These are phyloP conservation scores for Myotis planiceps DNA, from an alignment of 2,797 vertebrate genomes.

Conservation along the genomic window DNA sequence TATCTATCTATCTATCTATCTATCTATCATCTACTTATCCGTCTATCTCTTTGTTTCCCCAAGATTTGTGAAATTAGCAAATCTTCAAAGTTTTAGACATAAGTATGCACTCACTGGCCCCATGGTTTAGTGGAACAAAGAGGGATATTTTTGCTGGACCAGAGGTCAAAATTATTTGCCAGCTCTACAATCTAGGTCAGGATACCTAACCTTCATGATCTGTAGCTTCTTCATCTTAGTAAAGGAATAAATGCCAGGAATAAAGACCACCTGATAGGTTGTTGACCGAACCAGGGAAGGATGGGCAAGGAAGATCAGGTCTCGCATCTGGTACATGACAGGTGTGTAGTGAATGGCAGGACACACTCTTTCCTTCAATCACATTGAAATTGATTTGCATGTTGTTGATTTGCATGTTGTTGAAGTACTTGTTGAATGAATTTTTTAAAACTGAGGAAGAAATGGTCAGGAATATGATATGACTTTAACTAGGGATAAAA, in stretches of 20 bases:
- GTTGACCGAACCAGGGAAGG: too few species aligned
- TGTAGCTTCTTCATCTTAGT: not conserved
- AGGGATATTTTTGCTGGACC: not conserved
- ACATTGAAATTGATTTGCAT: not conserved
- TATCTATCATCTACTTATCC: too few species aligned
- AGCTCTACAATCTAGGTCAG: not conserved
- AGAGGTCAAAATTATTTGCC: not conserved
- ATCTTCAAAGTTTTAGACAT: not conserved
- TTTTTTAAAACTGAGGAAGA: not conserved
- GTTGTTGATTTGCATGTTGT: not conserved
- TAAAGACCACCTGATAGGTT: not conserved
- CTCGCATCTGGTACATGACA: not conserved
- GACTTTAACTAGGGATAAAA: not conserved
- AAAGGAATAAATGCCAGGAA: not conserved
- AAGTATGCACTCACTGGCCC: not conserved
- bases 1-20: not conserved
- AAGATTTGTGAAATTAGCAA: not conserved
- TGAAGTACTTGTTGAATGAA: not conserved
- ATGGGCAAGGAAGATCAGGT: not conserved
- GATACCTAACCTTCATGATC: not conserved
- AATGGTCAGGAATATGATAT: not conserved
- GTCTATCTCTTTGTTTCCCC: not conserved
- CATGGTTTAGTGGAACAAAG: not conserved
- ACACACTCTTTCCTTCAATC: rapidly evolving
- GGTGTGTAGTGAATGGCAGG: not conserved